These are phyloP conservation scores for Equus przewalskii DNA, from an alignment of 2,113 vertebrate species.

Conservation along the genomic window DNA sequence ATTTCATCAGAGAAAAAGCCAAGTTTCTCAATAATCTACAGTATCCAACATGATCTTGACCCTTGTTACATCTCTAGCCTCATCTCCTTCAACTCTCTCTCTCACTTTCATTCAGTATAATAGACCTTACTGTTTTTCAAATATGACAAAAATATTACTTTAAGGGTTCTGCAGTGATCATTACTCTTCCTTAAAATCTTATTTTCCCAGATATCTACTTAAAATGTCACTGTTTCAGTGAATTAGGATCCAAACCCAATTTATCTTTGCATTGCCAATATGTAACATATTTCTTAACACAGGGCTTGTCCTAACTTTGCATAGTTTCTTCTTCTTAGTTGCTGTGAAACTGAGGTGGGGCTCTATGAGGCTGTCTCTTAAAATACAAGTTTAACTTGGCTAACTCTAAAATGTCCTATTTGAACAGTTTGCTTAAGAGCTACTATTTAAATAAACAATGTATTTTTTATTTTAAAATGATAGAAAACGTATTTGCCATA, in stretches of 20 bases:
- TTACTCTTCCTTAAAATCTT: neutral
- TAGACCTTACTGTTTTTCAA: neutral
- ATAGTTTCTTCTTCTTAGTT: neutral
- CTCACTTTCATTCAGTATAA: neutral
- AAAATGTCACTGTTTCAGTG: neutral
- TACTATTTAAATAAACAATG: neutral
- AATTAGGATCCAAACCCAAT: neutral
- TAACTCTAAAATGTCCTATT: neutral
- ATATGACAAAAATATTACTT: neutral
- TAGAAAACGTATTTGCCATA: neutral
- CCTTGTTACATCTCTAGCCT: neutral
- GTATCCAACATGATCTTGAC: neutral
- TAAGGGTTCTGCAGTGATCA: no score
- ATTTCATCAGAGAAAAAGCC: neutral
- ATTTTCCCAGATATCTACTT: neutral
- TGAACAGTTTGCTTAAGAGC: neutral
- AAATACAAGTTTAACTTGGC: neutral
- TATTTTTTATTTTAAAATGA: neutral
- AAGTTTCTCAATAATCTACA: neutral
- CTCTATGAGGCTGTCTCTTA: neutral
- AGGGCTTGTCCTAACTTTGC: neutral
- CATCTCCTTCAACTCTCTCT: neutral
- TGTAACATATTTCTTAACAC: neutral
- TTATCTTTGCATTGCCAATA: neutral
- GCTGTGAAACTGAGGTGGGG: neutral